Conservation (phyloP, 2,113 vertebrate species). For the Tupaia chinensis region DNA sequence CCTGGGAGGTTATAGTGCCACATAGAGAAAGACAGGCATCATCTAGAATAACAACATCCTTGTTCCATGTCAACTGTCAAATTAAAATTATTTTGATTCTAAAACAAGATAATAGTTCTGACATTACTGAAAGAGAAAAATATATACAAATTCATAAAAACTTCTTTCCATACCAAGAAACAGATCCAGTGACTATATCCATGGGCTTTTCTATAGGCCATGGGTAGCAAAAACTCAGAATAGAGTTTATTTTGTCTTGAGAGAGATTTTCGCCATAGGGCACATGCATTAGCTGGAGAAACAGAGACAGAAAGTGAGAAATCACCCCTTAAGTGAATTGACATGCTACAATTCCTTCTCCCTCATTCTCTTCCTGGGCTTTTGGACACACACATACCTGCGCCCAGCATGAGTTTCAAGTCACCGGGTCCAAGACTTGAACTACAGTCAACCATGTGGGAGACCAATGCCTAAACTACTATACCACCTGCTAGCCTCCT, state of each 20-base stretch:
- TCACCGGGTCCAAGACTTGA: too few species aligned
- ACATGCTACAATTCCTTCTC: too few species aligned
- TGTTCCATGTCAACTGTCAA: slow-evolving; percentile 22
- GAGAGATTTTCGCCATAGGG: too few species aligned
- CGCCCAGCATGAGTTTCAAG: too few species aligned
- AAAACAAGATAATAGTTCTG: slow-evolving; percentile 47
- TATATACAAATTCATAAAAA: neutral
- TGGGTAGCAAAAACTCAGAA: neutral
- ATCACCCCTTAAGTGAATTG: too few species aligned
- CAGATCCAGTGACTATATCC: neutral
- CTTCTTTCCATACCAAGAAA: neutral
- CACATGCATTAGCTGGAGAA: too few species aligned
- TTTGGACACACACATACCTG: too few species aligned
- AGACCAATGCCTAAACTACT: too few species aligned
- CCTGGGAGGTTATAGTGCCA: neutral
- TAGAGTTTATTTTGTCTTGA: neutral
- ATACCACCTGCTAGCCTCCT: too few species aligned
- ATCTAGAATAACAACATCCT: slow-evolving; percentile 9
- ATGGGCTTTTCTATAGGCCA: neutral
- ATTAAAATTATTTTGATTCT: slow-evolving; percentile 47
- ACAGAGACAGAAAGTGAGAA: too few species aligned
- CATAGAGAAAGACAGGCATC: slow-evolving; percentile 8
- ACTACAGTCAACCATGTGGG: too few species aligned
- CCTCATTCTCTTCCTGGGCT: too few species aligned
- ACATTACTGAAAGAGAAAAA: slow-evolving; percentile 43